Evolutionary conservation across 1,140 invertebrate genomes (phyloP).

Genomic region (Himalopsyche phryganea): DNA sequence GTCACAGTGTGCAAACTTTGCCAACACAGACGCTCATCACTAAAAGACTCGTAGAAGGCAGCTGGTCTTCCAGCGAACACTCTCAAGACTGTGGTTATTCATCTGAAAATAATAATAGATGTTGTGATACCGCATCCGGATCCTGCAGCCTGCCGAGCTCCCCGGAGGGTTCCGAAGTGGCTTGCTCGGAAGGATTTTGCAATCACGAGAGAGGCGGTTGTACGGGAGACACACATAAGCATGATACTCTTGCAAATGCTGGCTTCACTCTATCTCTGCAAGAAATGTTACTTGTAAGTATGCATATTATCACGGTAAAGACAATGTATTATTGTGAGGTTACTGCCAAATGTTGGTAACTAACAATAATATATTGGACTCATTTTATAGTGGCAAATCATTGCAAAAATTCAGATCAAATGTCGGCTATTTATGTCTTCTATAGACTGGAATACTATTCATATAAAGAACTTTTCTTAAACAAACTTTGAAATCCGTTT

Average conservation of each 20-base stretch:
- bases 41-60: conserved; percentile 40
- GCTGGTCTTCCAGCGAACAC: conserved; percentile 62
- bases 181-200: conserved; percentile 79
- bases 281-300: conserved; percentile 67
- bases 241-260: conserved; percentile 45
- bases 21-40: conserved; percentile 7
- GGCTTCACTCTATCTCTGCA: conserved; percentile 58
- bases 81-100: conserved; percentile 83
- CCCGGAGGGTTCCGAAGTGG: conserved; percentile 79
- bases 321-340: too few species aligned
- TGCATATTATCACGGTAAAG: background rate
- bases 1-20: conserved; percentile 36
- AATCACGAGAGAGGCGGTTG: conserved; percentile 66
- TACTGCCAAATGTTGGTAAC: too few species aligned
- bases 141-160: conserved; percentile 71
- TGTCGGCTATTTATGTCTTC: too few species aligned
- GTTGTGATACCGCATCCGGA: conserved; percentile 58
- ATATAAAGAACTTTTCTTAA: too few species aligned
- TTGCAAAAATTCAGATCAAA: too few species aligned
- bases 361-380: conserved; percentile 35
- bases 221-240: conserved; percentile 43
- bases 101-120: conserved; percentile 71
- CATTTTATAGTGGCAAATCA: too few species aligned
- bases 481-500: too few species aligned
- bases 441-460: too few species aligned